Evolutionary conservation across 2,797 vertebrate genomes (phyloP).

Genomic region (Rhinophrynus dorsalis): DNA sequence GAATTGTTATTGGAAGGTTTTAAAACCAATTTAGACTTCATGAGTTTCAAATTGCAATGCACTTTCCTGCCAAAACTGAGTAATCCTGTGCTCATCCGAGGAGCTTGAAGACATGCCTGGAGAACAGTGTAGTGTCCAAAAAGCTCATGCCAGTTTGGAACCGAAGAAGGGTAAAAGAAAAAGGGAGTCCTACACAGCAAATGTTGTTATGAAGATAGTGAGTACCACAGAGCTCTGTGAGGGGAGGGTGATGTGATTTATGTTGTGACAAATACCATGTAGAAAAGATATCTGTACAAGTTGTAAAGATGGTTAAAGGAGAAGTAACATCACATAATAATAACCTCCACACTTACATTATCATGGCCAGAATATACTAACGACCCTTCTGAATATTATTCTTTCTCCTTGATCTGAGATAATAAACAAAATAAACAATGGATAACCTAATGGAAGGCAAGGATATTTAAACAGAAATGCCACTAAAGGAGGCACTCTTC

Average conservation of each 20-base stretch:
- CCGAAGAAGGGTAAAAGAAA: constrained; percentile 38
- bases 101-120: constrained; percentile 45
- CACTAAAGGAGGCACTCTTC: too few species aligned
- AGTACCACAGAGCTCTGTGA: constrained; percentile 1
- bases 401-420: too few species aligned
- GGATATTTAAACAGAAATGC: too few species aligned
- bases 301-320: constrained; percentile 17
- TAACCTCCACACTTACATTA: too few species aligned
- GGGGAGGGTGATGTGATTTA: constrained; percentile 30
- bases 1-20: constrained; percentile 44
- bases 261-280: constrained; percentile 48
- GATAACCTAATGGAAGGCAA: too few species aligned
- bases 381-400: too few species aligned
- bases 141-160: constrained; percentile 44
- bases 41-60: constrained; percentile 40
- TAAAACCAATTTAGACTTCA: constrained; percentile 50
- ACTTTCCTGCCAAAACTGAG: constrained; percentile 34
- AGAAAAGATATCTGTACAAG: constrained; percentile 24
- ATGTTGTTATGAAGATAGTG: constrained; percentile 49
- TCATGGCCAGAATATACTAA: too few species aligned
- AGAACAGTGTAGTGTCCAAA: constrained; percentile 25
- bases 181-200: constrained; percentile 48
- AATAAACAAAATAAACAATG: too few species aligned
- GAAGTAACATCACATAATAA: too few species aligned
- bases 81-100: constrained; percentile 41